Base-by-base conservation (phyloP, 2,113 vertebrate species). In the Vulpes ferrilata region DNA sequence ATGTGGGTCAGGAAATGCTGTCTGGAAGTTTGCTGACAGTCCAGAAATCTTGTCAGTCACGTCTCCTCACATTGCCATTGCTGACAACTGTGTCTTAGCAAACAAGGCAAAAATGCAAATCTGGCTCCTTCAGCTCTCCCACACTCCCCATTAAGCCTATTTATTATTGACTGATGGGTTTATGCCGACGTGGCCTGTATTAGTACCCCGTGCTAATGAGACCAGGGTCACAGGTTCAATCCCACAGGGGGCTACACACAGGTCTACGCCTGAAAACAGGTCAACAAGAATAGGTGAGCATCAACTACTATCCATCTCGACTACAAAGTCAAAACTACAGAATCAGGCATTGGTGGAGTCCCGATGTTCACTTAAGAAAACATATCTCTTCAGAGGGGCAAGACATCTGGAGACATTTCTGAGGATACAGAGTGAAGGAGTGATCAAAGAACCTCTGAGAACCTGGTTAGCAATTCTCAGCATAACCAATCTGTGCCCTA, bases 181-280 rank as follows among this genome's bases (percentile, higher is more conserved):
- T 17, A 73, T 38, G 38, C 16, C 11, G 3, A 35, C 1, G 0
- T 55, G 74, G 43, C 71, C 80, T 95, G 25, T 51, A 88, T 84
- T 86, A 95, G 74, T 55, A 30, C 53, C 27, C 11, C 27, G 53
- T n/a, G 27, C 87, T 96, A 94, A 95, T 76, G 86, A 96, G 79
- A 57, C 15, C 25, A 43, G 30, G 55, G 90, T 94, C 32, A n/a
- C 12, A 71, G 23, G n/a, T 83, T 94, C 67, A 64, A 5, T 69
- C 17, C 27, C 84, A 88, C 43, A 16, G 5, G 62, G 48, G 57
- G 65, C 62, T 23, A 65, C 27, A 48, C n/a, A 69, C 2, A 32
- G 67, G 59, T n/a, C 73, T 82, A 78, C 43, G 82, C 90, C 80
- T 60, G 85, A 93, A 27, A 88, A 48, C 6, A 83, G 69, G 48